Base-by-base conservation (phyloP, 2,113 vertebrate species). In the Tamias sibiricus region DNA sequence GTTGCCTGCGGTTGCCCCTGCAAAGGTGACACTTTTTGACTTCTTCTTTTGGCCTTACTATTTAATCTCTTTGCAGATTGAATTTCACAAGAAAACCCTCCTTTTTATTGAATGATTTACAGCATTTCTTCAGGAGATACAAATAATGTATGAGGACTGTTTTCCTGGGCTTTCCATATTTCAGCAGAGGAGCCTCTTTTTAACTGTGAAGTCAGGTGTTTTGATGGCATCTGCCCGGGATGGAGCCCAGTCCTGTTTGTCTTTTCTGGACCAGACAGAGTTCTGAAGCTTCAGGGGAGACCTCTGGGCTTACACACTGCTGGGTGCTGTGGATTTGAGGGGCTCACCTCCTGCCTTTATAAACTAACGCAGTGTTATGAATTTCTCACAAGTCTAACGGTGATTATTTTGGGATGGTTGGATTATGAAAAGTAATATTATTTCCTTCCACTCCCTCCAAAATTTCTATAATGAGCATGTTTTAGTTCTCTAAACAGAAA, bases 261-360 rank as follows among this genome's bases (percentile, higher is more conserved):
- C 57, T 71, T 54, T 90, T 54, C 42, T 32, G 32, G 64, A 57
- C 19, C 22, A 74, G 32, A 32, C 0, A 0, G 14, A 16, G 8
- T 32, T 83, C 68, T 35, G 37, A 12, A 30, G 64, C 22, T 69
- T 2, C 2, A 3, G 42, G 35, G 32, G 14, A 13, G 4, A 4
- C 1, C 28, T 9, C 22, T 9, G 20, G 8, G 12, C 26, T 64
- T 26, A 9, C 3, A 57, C 4, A 0, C 13, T 0, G 16, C 4
- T 35, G 26, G 2, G 8, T 0, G 0, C 4, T 1, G 17, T 5
- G 35, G 1, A 10, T 35, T 32, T 42, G 26, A n/a, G n/a, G 11
- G 35, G 42, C 35, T 30, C 30, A 5, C 14, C 22, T 20, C 47
- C 42, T 74, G 4, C 4, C 37, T 64, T 57, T 28, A 22, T 37